Base-by-base conservation (phyloP, 2,113 vertebrate species). In the Ciconia stormi region DNA sequence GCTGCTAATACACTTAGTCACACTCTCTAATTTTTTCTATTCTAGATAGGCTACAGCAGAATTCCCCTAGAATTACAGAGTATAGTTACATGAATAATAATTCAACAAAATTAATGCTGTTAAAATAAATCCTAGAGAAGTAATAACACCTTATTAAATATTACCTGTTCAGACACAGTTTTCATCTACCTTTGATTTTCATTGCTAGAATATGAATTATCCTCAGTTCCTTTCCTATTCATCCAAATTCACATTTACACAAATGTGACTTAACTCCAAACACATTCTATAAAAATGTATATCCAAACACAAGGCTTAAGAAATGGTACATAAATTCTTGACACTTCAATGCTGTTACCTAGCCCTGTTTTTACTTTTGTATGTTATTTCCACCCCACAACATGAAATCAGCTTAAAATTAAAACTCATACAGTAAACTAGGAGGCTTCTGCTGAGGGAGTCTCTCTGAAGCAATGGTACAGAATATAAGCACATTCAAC, bases 121-220 rank as follows among this genome's bases (percentile, higher is more conserved):
- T 96, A 95, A 97, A 97, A 97, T 86, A 97, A 88, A 97, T 86
- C 87, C 89, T 96, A 44, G 83, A 90, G 92, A 97, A 74, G 63
- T 78, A 96, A 89, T 84, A 96, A 97, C 55, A 71, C 36, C 19
- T 94, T 95, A 96, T 98, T 97, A 97, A 96, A 88, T 92, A 97
- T 67, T 55, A 94, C 80, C 70, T 62, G 53, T 84, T 95, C 84
- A 85, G 94, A 89, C 77, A 94, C 77, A 88, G 84, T 95, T 97
- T 97, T 96, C 93, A 92, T 89, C 87, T 92, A 61, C 9, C 26
- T 92, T 76, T 79, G 92, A 92, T 86, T 93, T 88, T 81, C 27
- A 0, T 66, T 97, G 87, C 93, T 95, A 87, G 93, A 94, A 95
- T 86, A 81, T 38, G 63, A 93, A 92, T 91, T 83, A 67, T 89